These are phyloP conservation scores for Drosophila sproati DNA, from an alignment of 1,140 invertebrate species.

Conservation along the genomic window DNA sequence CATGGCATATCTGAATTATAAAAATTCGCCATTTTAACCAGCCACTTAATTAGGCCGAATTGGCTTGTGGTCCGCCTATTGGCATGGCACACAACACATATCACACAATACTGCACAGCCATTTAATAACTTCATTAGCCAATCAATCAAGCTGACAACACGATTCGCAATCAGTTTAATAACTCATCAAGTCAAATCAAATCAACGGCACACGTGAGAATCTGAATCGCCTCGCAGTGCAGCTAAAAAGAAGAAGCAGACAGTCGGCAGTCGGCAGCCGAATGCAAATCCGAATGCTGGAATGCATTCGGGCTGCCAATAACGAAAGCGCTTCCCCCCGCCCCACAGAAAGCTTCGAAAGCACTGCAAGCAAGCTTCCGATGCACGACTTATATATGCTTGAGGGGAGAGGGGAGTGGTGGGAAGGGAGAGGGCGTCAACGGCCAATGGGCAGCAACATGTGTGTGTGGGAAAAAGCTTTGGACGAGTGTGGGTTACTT, in stretches of 20 bases:
- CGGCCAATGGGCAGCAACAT: slow-evolving; percentile 11
- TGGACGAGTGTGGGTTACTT: slow-evolving; percentile 50
- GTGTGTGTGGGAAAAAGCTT: slow-evolving; percentile 56
- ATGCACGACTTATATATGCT: background rate
- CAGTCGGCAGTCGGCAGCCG: background rate
- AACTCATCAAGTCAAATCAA: slow-evolving; percentile 59
- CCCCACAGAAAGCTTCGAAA: slow-evolving; percentile 30
- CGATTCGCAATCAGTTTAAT: slow-evolving; percentile 60
- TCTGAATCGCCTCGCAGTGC: background rate
- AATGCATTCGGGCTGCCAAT: slow-evolving; percentile 39
- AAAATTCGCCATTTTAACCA: slow-evolving; percentile 52
- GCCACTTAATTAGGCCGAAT: slow-evolving; percentile 63
- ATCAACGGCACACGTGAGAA: slow-evolving; percentile 46
- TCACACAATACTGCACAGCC: slow-evolving; percentile 3
- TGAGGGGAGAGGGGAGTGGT: background rate
- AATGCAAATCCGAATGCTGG: slow-evolving; percentile 49
- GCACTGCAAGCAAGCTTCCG: slow-evolving; percentile 54
- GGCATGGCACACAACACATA: slow-evolving; percentile 59
- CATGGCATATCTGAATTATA: slow-evolving; percentile 3
- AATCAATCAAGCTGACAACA: slow-evolving; percentile 73
- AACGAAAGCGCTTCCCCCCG: slow-evolving; percentile 13
- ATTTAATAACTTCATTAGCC: slow-evolving; percentile 76
- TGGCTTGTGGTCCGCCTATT: slow-evolving; percentile 21
- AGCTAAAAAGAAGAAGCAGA: slow-evolving; percentile 6
- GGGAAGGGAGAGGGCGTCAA: slow-evolving; percentile 10